Percentiles rank a stretch among this genome's conserved stretches.
Evolutionary conservation across 2,797 vertebrate genomes (phyloP).

Genomic region (Catostomus latipinnis): DNA sequence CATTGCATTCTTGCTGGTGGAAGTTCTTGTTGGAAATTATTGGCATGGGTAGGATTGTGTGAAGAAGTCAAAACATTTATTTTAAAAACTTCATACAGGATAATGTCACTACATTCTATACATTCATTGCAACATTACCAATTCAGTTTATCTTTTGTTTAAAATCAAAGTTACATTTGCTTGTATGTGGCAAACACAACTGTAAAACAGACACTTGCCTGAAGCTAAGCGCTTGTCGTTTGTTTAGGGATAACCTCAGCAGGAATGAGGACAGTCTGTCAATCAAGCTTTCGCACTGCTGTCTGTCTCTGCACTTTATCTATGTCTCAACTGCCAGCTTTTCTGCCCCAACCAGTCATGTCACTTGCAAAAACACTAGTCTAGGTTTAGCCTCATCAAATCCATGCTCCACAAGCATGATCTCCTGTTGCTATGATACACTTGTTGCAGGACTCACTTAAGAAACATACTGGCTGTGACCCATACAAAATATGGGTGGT

Average conservation of each 20-base stretch:
- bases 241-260: conserved; percentile 51
- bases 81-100: neutral
- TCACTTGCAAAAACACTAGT: conserved; percentile 45
- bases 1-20: neutral
- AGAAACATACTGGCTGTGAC: neutral
- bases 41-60: neutral
- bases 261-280: conserved; percentile 55
- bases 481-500: neutral
- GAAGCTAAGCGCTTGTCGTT: conserved; percentile 48
- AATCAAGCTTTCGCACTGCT: conserved; percentile 57
- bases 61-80: neutral
- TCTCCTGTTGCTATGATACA: neutral
- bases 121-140: neutral
- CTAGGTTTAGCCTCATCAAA: conserved; percentile 20
- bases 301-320: conserved; percentile 42
- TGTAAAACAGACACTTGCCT: conserved; percentile 16
- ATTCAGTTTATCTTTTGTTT: neutral
- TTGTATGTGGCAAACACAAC: neutral
- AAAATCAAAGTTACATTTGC: neutral
- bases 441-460: neutral
- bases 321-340: conserved; percentile 44
- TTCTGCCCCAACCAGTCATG: conserved; percentile 59
- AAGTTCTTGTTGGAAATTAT: neutral
- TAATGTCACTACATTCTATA: neutral
- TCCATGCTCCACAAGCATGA: neutral